Percentiles rank a stretch among this genome's conserved stretches.
phyloP scores from a whole-genome alignment of 2,797 vertebrate species.

The Etheostoma nigrum region DNA sequence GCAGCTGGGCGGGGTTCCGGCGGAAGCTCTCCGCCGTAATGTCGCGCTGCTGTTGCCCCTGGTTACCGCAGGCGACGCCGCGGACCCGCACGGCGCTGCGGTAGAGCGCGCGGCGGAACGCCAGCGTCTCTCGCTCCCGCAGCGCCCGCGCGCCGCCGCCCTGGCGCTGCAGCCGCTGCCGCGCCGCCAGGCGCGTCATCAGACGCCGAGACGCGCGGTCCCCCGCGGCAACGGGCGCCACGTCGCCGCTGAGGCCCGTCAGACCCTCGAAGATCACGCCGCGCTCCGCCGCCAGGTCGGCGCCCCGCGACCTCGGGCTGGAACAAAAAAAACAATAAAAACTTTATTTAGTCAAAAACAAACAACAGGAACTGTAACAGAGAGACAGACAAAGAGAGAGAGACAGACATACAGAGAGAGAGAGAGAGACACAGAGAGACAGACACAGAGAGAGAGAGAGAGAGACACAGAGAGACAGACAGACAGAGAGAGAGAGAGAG shows the following conservation, averaged over 20 bases:
- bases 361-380: too few species aligned
- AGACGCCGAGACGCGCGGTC: constrained; percentile 83
- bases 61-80: constrained; percentile 77
- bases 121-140: constrained; percentile 89
- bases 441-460: too few species aligned
- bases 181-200: constrained; percentile 82
- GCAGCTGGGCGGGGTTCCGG: constrained; percentile 86
- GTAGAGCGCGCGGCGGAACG: constrained; percentile 90
- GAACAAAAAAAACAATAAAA: too few species aligned
- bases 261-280: constrained; percentile 87
- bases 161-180: constrained; percentile 82
- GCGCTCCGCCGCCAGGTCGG: constrained; percentile 22
- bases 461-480: too few species aligned
- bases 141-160: constrained; percentile 84
- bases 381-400: too few species aligned
- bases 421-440: too few species aligned
- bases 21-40: constrained; percentile 89
- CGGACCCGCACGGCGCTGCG: constrained; percentile 86
- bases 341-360: too few species aligned
- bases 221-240: constrained; percentile 36
- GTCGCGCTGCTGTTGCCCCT: constrained; percentile 81
- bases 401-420: too few species aligned
- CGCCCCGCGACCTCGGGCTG: accelerated
- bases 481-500: too few species aligned
- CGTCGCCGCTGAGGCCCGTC: constrained; percentile 41